Evolutionary conservation across 2,797 vertebrate genomes (phyloP).

Genomic region (Erethizon dorsatum): DNA sequence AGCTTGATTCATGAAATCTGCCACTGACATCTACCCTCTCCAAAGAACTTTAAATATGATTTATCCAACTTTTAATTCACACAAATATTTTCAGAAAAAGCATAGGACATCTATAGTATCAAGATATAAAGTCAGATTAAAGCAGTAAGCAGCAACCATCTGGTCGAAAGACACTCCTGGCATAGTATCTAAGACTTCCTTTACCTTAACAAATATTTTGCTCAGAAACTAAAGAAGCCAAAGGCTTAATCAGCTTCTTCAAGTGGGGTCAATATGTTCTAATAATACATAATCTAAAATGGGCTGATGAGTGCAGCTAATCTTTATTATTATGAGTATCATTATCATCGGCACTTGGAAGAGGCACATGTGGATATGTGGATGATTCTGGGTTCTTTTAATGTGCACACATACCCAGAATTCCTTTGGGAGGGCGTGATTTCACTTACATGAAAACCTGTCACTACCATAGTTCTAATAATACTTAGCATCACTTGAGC

Average conservation of each 20-base stretch:
- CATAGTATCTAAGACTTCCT: background rate
- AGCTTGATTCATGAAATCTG: background rate
- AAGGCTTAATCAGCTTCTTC: conserved; percentile 40
- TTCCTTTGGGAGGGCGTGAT: conserved; percentile 55
- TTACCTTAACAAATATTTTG: conserved; percentile 41
- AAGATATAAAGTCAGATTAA: conserved; percentile 14
- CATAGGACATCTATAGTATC: background rate
- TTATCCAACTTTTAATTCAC: conserved; percentile 62
- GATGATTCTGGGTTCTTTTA: conserved; percentile 69
- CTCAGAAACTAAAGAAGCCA: conserved; percentile 58
- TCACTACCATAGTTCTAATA: conserved; percentile 71
- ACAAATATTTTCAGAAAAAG: conserved; percentile 57
- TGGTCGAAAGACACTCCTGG: conserved; percentile 47
- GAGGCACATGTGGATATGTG: conserved; percentile 48
- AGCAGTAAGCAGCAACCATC: conserved; percentile 26
- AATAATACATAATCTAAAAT: conserved; percentile 80
- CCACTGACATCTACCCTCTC: background rate
- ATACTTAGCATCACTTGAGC: conserved; percentile 54
- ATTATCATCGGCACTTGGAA: conserved; percentile 57
- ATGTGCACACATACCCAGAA: conserved; percentile 57
- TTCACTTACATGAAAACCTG: conserved; percentile 70
- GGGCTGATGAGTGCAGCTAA: conserved; percentile 62
- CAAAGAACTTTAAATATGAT: conserved; percentile 57
- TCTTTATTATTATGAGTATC: conserved; percentile 65
- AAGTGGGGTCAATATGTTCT: conserved; percentile 66